Percentiles rank a stretch among this genome's conserved stretches.
Evolutionary conservation across 92 coral and sea anemone genomes (phyloP).

Genomic region (Blastomussa wellsi): DNA sequence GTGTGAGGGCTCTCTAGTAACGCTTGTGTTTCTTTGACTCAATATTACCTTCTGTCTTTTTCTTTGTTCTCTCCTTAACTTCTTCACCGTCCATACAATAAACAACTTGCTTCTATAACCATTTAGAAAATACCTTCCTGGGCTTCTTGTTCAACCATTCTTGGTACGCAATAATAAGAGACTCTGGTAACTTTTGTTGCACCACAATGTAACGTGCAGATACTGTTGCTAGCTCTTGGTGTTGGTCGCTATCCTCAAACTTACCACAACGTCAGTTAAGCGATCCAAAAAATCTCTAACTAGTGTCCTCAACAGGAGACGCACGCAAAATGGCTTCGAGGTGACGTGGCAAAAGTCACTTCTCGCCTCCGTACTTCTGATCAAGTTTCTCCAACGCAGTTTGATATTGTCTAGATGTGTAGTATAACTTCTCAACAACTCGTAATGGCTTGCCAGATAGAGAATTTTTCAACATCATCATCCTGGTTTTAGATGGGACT

Average conservation of each 20-base stretch:
- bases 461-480: constrained; percentile 47
- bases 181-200: constrained; percentile 28
- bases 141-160: constrained; percentile 44
- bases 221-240: not conserved
- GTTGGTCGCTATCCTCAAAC: constrained; percentile 49
- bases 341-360: constrained; percentile 49
- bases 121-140: constrained; percentile 16
- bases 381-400: constrained; percentile 60
- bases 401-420: constrained; percentile 39
- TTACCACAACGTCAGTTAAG: constrained; percentile 4
- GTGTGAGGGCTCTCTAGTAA: not conserved
- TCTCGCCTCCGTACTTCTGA: constrained; percentile 16
- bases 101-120: constrained; percentile 48
- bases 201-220: constrained; percentile 13
- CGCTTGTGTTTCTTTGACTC: not conserved
- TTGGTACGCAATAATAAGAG: constrained; percentile 33
- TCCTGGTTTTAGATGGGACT: constrained; percentile 46
- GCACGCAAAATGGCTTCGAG: not conserved
- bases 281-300: not conserved
- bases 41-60: not conserved
- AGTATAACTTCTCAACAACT: constrained; percentile 39
- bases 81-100: constrained; percentile 35
- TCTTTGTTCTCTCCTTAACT: constrained; percentile 23
- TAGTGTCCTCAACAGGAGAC: not conserved
- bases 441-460: not conserved